Base-by-base conservation (phyloP, 2,888 invertebrate genomes). In the Hypomecis punctinalis region DNA sequence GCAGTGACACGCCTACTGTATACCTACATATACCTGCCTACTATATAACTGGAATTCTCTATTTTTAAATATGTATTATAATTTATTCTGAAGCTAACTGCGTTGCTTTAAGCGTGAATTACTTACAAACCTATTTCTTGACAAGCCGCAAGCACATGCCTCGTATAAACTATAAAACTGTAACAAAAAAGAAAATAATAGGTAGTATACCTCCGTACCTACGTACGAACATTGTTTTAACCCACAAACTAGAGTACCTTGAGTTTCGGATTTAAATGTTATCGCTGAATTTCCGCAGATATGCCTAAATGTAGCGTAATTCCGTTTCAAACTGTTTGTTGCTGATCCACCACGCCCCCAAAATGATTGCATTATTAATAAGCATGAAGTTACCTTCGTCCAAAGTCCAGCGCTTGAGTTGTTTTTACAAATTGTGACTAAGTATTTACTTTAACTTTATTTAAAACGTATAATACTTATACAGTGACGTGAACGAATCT, bases 391-490 rank as follows among this genome's bases (percentile, higher is more conserved):
- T 48, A 39, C 43, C 7, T 2, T 51, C 39, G 54, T 51, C 23
- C 58, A 54, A 63, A 63, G 63, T 59, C 63, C 43, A 11, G 23
- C 9, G 42, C 37, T 23, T 23, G 37, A 48, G 42, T 48, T 36
- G 51, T 57, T 62, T 62, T 39, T 13, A 42, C 45, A 35, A 6
- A 23, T 40, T 40, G 10, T n/a, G 10, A 11, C 36, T 33, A 33
- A 11, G 7, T 48, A 49, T 49, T 4, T 11, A 37, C 5, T 23
- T 6, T 35, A 42, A 42, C 23, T 23, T 23, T 23, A 23, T 23
- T 23, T 23, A 11, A 37, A 8, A 49, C 35, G 7, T n/a, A 40
- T 42, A n/a, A 1, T 42, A 6, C 8, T 33, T 23, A 33, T 9
- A 35, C 40, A 7, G 40, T 52, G 52, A 23, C 37, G 37, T 51